Evolutionary conservation across 2,797 vertebrate genomes (phyloP).

Genomic region (Silurus aristotelis): DNA sequence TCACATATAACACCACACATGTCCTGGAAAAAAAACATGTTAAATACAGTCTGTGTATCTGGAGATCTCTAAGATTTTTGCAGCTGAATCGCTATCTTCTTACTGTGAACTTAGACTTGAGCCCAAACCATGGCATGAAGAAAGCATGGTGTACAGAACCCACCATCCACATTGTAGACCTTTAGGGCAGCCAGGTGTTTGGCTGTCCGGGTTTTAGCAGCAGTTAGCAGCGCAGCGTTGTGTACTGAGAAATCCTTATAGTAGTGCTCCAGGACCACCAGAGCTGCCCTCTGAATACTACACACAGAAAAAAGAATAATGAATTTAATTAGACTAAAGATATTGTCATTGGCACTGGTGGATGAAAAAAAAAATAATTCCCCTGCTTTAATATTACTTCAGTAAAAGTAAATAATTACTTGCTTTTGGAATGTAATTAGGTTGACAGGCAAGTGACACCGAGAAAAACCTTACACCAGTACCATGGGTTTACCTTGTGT

Average conservation of each 20-base stretch:
- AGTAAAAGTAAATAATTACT: no score
- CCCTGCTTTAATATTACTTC: no score
- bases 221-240: conserved; percentile 87
- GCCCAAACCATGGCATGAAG: background rate
- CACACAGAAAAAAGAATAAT: conserved; percentile 11
- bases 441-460: no score
- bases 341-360: background rate
- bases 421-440: no score
- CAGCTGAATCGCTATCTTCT: background rate
- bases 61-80: background rate
- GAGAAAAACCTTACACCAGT: no score
- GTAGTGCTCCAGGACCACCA: conserved; percentile 93
- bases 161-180: conserved; percentile 94
- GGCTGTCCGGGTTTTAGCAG: conserved; percentile 86
- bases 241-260: conserved; percentile 93
- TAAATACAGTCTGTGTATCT: background rate
- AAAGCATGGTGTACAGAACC: conserved; percentile 61
- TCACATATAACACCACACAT: background rate
- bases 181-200: conserved; percentile 92
- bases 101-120: background rate
- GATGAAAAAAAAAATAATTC: no score
- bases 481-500: no score
- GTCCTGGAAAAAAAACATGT: background rate
- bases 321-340: conserved; percentile 7
- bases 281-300: conserved; percentile 89